Base-by-base conservation (phyloP, 1,140 invertebrate species). In the Rhopalosiphum maidis region DNA sequence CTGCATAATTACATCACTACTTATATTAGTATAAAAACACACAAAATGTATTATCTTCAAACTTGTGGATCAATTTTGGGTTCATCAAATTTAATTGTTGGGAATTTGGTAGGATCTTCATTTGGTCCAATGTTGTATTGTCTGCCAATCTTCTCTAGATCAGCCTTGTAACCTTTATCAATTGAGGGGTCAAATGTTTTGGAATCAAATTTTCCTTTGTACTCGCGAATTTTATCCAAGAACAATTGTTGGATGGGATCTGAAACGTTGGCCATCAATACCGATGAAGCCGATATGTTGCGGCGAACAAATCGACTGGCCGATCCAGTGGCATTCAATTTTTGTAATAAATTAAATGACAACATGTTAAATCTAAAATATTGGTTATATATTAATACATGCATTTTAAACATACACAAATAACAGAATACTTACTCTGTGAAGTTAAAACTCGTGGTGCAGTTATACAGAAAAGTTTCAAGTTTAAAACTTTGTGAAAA, bases 161-260 rank as follows among this genome's bases (percentile, higher is more conserved):
- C 98, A 86, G 96, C 95, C 94, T 97, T 96, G 88, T 97, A 95
- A 95, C 98, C 96, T 94, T 96, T 96, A 95, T 98, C 95, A 68
- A 97, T 96, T 93, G 96, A 97, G 9, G 97, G 95, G 94, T 98
- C 98, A 37, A 98, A 97, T 60, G 99, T 94, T 95, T 98, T 93
- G n/a, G 91, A 55, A 41, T 86, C 37, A 54, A 93, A 93, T 86
- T 97, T 97, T 35, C 97, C 95, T 94, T 97, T 98, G 95, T 98
- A 99, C 96, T 99, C 98, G 90, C 96, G 96, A 94, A 99, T 96
- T 97, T 99, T 99, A 91, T 99, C 98, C 82, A 99, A 94, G 95
- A 99, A 99, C 46, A 99, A 95, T 95, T 99, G 97, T 95, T 99
- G 98, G 95, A 99, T 98, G 15, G 98, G 98, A 95, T 99, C 98